Base-by-base conservation (phyloP, 2,113 vertebrate genomes). In the Hemichromis elongatus region DNA sequence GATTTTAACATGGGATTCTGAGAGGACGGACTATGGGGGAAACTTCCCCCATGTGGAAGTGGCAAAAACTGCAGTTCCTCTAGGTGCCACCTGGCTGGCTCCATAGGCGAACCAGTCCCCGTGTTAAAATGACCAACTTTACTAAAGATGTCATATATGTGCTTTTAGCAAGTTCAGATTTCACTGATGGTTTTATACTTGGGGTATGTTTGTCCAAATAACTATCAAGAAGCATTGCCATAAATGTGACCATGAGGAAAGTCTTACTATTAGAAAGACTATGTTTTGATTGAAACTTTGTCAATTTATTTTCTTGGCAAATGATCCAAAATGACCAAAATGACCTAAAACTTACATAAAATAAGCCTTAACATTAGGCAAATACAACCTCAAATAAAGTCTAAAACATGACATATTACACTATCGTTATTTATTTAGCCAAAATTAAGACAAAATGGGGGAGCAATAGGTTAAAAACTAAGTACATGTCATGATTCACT, bases 11-110 rank as follows among this genome's bases (percentile, higher is more conserved):
- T 21, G 30, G 18, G 59, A 37, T 63, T 37, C 59, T n/a, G 59
- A 37, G 33, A 0, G 18, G 59, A 37, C 33, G n/a, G 19, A 63
- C 2, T 0, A 37, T 37, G 37, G 33, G 10, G 19, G 59, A 37
- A 63, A 63, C 59, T 63, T 63, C 59, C 59, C 33, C 30, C 59
- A 63, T 37, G 6, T 63, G n/a, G 0, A 63, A 63, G 19, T 5
- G 10, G 33, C 37, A 37, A 63, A 37, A 19, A 37, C 7, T 37
- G 6, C 37, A 63, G 59, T 37, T 1, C 33, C 19, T 63, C 59
- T 63, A 12, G 59, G 30, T 63, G 59, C 59, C 30, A 63, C 12
- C 30, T 37, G 59, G 33, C 33, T 37, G 33, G 33, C 59, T 21
- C 19, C 59, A 63, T 21, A 63, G 59, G 1, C 59, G 37, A 63